phyloP scores from a whole-genome alignment of 1,140 invertebrate genomes.

The Diachasmimorpha longicaudata region DNA sequence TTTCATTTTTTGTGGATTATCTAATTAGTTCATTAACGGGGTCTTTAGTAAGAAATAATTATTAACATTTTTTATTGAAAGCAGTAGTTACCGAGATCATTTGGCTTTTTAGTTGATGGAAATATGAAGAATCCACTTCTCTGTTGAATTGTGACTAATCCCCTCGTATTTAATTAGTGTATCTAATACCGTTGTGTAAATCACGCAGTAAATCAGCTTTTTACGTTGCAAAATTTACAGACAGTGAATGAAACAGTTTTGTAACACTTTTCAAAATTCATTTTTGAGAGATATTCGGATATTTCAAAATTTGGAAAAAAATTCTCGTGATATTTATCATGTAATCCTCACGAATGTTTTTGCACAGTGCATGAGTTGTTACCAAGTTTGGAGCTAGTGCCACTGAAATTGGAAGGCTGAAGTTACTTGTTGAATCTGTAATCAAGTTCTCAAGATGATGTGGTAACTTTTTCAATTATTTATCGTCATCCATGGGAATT shows the following conservation, averaged over 20 bases:
- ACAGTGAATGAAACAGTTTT: not conserved
- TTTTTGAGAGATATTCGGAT: too few species aligned
- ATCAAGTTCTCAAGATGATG: not conserved
- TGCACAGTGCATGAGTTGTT: slow-evolving; percentile 50
- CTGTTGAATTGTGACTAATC: not conserved
- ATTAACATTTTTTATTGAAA: not conserved
- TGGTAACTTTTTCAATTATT: not conserved
- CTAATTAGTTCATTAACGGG: too few species aligned
- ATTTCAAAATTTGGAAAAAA: too few species aligned
- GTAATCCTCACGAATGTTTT: slow-evolving; percentile 33
- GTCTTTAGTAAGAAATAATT: too few species aligned
- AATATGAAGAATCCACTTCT: not conserved
- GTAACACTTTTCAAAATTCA: not conserved
- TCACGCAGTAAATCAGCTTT: not conserved
- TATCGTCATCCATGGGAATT: not conserved
- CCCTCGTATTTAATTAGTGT: not conserved
- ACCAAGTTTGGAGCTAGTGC: slow-evolving; percentile 48
- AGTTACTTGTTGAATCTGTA: slow-evolving; percentile 21
- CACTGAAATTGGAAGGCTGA: slow-evolving; percentile 39
- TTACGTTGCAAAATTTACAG: not conserved
- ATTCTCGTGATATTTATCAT: too few species aligned
- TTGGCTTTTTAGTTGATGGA: not conserved
- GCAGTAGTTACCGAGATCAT: not conserved
- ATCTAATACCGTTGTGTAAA: not conserved
- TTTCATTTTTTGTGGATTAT: too few species aligned